Evolutionary conservation across 2,888 invertebrate genomes (phyloP).

Genomic region (Phyllotreta striolata): DNA sequence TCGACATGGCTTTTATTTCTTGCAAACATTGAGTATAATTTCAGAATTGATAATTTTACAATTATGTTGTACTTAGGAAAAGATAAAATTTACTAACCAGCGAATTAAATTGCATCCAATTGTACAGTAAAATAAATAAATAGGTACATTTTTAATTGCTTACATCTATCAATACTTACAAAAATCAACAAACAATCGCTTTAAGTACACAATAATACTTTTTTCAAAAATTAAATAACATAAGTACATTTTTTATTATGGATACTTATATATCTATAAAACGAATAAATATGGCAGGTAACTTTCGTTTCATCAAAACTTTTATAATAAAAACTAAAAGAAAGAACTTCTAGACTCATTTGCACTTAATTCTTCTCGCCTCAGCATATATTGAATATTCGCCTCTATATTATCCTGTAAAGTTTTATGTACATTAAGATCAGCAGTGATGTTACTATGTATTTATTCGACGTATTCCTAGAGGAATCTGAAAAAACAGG

Average conservation of each 20-base stretch:
- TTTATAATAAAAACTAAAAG: background rate
- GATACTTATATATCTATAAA: slow-evolving; percentile 1
- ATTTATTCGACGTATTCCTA: slow-evolving; percentile 18
- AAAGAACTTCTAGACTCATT: too few relatives aligned
- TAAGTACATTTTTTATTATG: background rate
- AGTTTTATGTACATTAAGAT: slow-evolving; percentile 23
- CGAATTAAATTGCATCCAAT: background rate
- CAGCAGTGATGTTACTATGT: slow-evolving; percentile 18
- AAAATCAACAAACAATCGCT: background rate
- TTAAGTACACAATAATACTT: slow-evolving; percentile 11
- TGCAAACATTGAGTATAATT: too few relatives aligned
- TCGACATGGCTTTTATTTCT: too few relatives aligned
- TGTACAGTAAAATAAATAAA: background rate
- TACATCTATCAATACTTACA: background rate
- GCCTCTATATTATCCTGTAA: slow-evolving; percentile 13
- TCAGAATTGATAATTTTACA: background rate
- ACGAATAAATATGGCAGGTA: slow-evolving; percentile 17
- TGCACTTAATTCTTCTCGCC: too few relatives aligned
- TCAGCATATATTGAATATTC: too few relatives aligned
- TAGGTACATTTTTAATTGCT: slow-evolving; percentile 11
- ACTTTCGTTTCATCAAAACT: slow-evolving; percentile 13
- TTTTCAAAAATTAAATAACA: background rate
- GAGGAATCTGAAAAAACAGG: slow-evolving; percentile 31
- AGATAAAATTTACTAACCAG: background rate
- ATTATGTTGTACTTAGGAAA: background rate